A percentile compares a stretch with the other conserved stretches of the same genome.
phyloP scores from a whole-genome alignment of 2,888 invertebrate genomes.

The Leptinotarsa juncta region DNA sequence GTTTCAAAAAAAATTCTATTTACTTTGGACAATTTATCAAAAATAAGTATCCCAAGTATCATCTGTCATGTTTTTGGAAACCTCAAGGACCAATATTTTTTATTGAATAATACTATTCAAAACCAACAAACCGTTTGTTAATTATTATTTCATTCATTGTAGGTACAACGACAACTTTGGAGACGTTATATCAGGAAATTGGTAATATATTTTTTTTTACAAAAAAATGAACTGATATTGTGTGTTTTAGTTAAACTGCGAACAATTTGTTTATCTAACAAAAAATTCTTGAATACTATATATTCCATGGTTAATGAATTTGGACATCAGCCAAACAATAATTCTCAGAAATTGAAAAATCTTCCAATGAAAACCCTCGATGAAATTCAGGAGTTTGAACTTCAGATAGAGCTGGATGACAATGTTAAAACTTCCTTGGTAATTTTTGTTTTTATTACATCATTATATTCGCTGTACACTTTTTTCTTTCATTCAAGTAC shows the following conservation, averaged over 20 bases:
- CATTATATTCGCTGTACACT: no score
- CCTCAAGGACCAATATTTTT: background rate
- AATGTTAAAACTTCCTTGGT: background rate
- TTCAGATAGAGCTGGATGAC: background rate
- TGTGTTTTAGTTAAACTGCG: background rate
- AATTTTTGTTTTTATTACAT: background rate
- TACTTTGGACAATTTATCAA: background rate
- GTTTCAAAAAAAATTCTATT: background rate
- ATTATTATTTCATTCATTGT: slow-evolving; percentile 14
- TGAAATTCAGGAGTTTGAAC: slow-evolving; percentile 3
- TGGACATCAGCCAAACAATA: background rate
- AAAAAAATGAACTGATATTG: background rate
- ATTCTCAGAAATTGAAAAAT: background rate
- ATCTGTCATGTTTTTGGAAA: background rate
- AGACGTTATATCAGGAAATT: slow-evolving; percentile 20
- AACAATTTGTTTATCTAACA: background rate
- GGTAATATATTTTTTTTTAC: slow-evolving; percentile 1
- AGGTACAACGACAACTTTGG: slow-evolving; percentile 18
- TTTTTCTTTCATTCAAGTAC: no score
- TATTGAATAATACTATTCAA: background rate
- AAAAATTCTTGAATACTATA: background rate
- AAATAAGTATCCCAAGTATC: background rate
- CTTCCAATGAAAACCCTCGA: background rate
- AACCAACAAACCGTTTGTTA: background rate
- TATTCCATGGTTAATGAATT: no score